Evolutionary conservation across 2,113 vertebrate species (phyloP).

Genomic region (Carettochelys insculpta): DNA sequence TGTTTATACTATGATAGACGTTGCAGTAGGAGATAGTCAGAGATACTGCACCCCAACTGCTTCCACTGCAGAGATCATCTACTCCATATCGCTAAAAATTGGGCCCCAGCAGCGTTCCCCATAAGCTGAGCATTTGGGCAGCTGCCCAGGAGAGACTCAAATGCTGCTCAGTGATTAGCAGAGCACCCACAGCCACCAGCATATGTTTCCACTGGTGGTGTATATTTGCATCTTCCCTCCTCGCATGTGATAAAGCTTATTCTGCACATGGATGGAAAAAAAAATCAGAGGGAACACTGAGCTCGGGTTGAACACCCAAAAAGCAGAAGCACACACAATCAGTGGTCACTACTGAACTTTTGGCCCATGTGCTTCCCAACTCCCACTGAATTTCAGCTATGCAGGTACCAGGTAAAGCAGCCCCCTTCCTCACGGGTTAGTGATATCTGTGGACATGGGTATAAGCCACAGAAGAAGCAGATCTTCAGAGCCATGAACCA

Average conservation of each 20-base stretch:
- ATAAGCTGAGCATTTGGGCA: too few relatives aligned
- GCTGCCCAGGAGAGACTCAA: too few relatives aligned
- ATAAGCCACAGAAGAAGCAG: background rate
- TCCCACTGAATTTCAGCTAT: too few relatives aligned
- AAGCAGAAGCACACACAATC: background rate
- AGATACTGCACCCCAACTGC: background rate
- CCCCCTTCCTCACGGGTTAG: rapidly evolving
- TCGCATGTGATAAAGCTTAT: too few relatives aligned
- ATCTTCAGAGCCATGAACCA: background rate
- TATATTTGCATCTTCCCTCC: too few relatives aligned
- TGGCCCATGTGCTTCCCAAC: background rate
- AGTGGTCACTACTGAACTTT: background rate
- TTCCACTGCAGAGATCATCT: background rate
- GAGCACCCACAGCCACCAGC: too few relatives aligned
- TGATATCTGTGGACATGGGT: constrained; percentile 1
- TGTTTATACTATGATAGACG: too few relatives aligned
- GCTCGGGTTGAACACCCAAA: background rate
- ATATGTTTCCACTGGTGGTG: too few relatives aligned
- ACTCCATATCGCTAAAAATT: background rate
- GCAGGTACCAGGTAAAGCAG: background rate
- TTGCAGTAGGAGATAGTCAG: too few relatives aligned
- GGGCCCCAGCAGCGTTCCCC: background rate
- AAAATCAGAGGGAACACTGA: too few relatives aligned
- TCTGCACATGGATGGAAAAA: too few relatives aligned
- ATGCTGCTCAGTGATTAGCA: too few relatives aligned